These are phyloP conservation scores for Astreopora myriophthalma DNA, from an alignment of 64 coral and sea anemone species.

Conservation along the genomic window DNA sequence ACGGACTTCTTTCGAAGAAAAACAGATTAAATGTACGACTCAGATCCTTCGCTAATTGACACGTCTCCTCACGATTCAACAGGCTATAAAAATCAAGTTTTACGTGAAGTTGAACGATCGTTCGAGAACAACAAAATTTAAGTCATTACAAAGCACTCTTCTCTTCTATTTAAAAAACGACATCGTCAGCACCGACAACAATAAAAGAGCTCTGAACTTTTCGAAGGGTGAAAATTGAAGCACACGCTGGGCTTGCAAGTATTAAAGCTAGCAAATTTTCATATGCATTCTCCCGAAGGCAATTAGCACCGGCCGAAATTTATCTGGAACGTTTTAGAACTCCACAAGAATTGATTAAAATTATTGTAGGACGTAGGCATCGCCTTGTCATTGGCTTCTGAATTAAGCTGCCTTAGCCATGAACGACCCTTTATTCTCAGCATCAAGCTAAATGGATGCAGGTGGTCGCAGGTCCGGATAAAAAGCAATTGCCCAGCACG, in stretches of 20 bases:
- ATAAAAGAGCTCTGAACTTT: too few species aligned
- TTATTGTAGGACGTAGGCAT: background rate
- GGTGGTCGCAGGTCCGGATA: background rate
- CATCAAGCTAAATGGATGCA: background rate
- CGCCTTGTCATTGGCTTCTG: background rate
- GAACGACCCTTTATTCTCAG: background rate
- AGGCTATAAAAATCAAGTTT: background rate
- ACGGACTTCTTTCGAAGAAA: background rate
- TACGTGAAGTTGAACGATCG: background rate
- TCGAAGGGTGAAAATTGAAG: too few species aligned
- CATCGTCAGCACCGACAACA: too few species aligned
- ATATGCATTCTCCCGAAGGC: too few species aligned
- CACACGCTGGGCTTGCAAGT: too few species aligned
- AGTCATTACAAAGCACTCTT: background rate
- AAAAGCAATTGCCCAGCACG: background rate
- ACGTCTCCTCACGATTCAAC: too few species aligned
- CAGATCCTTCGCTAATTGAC: background rate
- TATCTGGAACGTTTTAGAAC: background rate
- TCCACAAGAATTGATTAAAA: background rate
- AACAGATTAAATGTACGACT: too few species aligned
- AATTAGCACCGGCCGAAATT: background rate
- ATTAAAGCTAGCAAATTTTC: too few species aligned
- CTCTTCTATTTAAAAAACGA: background rate
- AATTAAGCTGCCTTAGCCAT: background rate
- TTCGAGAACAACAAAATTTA: constrained; percentile 7